These are phyloP conservation scores for Percopsis omiscomaycus DNA, from an alignment of 2,797 vertebrate species.

Conservation along the genomic window DNA sequence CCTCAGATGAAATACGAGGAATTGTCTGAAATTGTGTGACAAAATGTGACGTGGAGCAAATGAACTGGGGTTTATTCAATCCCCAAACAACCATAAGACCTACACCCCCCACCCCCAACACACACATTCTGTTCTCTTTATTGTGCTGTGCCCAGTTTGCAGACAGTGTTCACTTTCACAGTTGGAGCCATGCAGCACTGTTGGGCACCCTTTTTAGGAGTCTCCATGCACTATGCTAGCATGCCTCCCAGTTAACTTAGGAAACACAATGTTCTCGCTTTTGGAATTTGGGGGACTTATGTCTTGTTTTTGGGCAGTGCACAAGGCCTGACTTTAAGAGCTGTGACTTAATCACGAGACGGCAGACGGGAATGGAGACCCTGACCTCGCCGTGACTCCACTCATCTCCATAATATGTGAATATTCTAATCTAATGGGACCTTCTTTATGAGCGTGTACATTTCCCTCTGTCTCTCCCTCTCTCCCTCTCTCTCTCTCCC, in stretches of 20 bases:
- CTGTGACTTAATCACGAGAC: constrained; percentile 31
- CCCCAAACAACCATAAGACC: constrained; percentile 65
- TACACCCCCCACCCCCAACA: constrained; percentile 1
- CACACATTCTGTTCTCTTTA: constrained; percentile 51
- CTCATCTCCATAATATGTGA: constrained; percentile 13
- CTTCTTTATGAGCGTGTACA: constrained; percentile 8
- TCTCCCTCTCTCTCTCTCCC: constrained; percentile 11
- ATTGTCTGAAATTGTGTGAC: constrained; percentile 68
- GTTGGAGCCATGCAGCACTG: constrained; percentile 32
- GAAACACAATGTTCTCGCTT: constrained; percentile 36
- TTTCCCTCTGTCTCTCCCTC: constrained; percentile 13
- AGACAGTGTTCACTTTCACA: constrained; percentile 60
- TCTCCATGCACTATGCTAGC: constrained; percentile 52
- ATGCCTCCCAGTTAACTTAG: constrained; percentile 53
- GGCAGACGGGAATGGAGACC: constrained; percentile 30
- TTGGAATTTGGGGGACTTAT: constrained; percentile 24
- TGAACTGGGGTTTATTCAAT: constrained; percentile 73
- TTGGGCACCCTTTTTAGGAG: constrained; percentile 56
- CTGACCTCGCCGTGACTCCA: constrained; percentile 34
- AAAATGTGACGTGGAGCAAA: constrained; percentile 72
- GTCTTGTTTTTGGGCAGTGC: constrained; percentile 2
- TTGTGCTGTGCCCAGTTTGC: constrained; percentile 58
- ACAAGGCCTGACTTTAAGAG: constrained; percentile 10
- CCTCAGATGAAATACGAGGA: constrained; percentile 67
- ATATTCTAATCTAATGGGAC: constrained; percentile 24